Evolutionary conservation across 2,888 invertebrate species (phyloP), one percentile per base, ranked within the genome.

Genomic region (Chirona hameri): DNA sequence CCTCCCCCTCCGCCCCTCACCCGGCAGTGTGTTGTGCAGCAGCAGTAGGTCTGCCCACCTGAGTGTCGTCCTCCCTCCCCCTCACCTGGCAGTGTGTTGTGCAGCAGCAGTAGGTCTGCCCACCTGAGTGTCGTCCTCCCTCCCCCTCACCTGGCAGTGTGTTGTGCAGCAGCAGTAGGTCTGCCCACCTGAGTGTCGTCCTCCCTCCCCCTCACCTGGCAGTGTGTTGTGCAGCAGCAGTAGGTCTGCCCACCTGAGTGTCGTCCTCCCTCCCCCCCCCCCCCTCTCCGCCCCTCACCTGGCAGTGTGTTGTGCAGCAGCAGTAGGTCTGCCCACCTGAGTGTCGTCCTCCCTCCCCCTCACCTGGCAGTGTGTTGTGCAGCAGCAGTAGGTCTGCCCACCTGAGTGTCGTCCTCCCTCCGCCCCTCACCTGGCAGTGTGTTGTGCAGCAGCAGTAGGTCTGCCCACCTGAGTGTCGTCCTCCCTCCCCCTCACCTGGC

Each of bases 271-370:
- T 1, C 24, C n/a, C n/a, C n/a, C n/a, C n/a, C n/a, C n/a, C n/a
- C n/a, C n/a, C n/a, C n/a, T n/a, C n/a, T n/a, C n/a, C n/a, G n/a
- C 76, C 72, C 76, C 83, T 85, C 87, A 90, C 90, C 90, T 79
- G 93, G 93, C 86, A 93, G 88, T 65, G 91, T 91, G 84, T 93
- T 91, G 60, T 92, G 88, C 52, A 93, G 89, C 85, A 92, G 93
- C 82, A 90, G 88, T n/a, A 93, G 87, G 84, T 39, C n/a, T 81
- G 24, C 57, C 15, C 15, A 18, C 55, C 55, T 18, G 55, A 14
- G 18, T 14, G 14, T 14, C 55, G 55, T 18, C 55, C 18, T 7
- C 24, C 60, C 27, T 1, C 24, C 76, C 72, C 76, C 83, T 85
- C 87, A 90, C 90, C 90, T 79, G 93, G 93, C 86, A 93, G 88